Percentiles rank a stretch among this genome's conserved stretches.
Evolutionary conservation across 2,113 vertebrate genomes (phyloP).

Genomic region (Apodemus speciosus): DNA sequence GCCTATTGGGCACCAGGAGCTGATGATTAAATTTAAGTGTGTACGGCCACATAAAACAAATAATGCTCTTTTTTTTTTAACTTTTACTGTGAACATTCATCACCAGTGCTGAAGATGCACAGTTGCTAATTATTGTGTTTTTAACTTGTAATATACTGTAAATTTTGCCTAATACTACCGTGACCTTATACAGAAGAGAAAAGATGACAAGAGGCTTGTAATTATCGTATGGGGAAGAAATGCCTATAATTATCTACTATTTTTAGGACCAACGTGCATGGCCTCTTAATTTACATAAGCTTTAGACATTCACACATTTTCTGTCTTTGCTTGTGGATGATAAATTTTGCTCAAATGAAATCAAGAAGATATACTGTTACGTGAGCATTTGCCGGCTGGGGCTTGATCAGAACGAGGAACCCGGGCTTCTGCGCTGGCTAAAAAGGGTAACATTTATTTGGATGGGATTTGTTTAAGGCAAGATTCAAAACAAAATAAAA

Average conservation of each 20-base stretch:
- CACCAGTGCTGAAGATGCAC: slow-evolving; percentile 83
- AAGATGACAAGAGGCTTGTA: slow-evolving; percentile 86
- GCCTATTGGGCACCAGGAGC: slow-evolving; percentile 88
- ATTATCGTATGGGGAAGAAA: slow-evolving; percentile 87
- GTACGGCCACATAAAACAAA: slow-evolving; percentile 89
- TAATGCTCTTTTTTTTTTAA: slow-evolving; percentile 79
- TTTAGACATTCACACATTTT: slow-evolving; percentile 90
- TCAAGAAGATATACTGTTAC: slow-evolving; percentile 80
- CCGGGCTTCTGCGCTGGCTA: slow-evolving; percentile 78
- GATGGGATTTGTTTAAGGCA: slow-evolving; percentile 84
- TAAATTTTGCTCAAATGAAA: slow-evolving; percentile 88
- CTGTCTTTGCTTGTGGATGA: slow-evolving; percentile 86
- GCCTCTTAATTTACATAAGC: slow-evolving; percentile 90
- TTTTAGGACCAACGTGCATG: slow-evolving; percentile 86
- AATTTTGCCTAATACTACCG: slow-evolving; percentile 86
- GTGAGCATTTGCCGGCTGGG: slow-evolving; percentile 85
- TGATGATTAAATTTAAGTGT: slow-evolving; percentile 92
- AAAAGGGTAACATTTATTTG: slow-evolving; percentile 84
- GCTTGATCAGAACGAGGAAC: slow-evolving; percentile 83
- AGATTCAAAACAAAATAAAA: slow-evolving; percentile 80
- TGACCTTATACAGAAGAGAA: slow-evolving; percentile 87
- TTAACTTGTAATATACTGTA: slow-evolving; percentile 89
- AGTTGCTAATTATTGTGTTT: slow-evolving; percentile 89
- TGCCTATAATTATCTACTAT: slow-evolving; percentile 89
- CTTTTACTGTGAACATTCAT: slow-evolving; percentile 90